Evolutionary conservation across 2,113 vertebrate genomes (phyloP), one percentile per base, ranked within the genome.

Genomic region (Tragelaphus buxtoni): DNA sequence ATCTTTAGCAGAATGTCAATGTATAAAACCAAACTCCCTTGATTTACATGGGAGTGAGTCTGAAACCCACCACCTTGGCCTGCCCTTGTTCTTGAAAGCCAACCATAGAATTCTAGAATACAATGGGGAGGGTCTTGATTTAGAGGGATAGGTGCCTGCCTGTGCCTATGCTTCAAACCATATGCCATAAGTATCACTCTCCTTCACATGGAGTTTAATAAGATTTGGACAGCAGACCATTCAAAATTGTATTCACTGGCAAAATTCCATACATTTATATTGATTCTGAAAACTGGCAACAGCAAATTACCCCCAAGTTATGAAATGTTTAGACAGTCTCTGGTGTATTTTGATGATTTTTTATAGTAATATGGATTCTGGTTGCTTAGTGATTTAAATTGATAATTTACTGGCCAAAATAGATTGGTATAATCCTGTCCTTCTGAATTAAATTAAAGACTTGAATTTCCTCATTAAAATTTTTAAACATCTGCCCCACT

Each of bases 361-460:
- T 53, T 83, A 90, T 80, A 93, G 60, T 72, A 60, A 85, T 96
- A 84, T 77, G 47, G 60, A 88, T 47, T 77, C 51, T 85, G 24
- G 77, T 97, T 93, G 17, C 92, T 90, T 97, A 60, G 93, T 96
- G 94, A 97, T 97, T 96, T 98, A 90, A 97, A 96, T 47, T 94
- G 76, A 90, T 92, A 97, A 95, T 96, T 93, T 58, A 85, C 80
- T 95, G 84, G 49, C 58, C 87, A 97, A 53, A 94, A 82, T 85
- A 95, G 89, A 95, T 76, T 90, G 60, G n/a, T 80, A 95, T 94
- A 97, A 91, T 95, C 51, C 96, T 77, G 95, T 91, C 51, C 84
- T 96, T 86, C 88, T 85, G 76, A 97, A 97, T 92, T 97, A 97
- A 96, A 4, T 96, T 96, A 88, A 95, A 80, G 91, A 90, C 91